phyloP scores from a whole-genome alignment of 2,888 invertebrate species.

The Cephus spinipes region DNA sequence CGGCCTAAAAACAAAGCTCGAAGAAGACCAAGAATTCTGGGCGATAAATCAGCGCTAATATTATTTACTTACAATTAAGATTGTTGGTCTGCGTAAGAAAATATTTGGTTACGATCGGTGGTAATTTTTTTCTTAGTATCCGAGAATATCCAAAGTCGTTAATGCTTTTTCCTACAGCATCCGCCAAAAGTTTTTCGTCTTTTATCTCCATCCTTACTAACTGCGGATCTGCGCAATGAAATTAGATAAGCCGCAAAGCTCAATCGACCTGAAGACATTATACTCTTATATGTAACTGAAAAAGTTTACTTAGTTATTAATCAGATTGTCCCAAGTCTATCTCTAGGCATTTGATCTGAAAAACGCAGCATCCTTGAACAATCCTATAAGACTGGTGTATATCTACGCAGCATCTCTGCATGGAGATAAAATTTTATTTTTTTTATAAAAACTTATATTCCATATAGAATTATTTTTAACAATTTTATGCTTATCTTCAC shows the following conservation, averaged over 20 bases:
- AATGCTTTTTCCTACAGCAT: background rate
- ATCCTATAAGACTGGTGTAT: too few species aligned
- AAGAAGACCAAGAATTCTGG: background rate
- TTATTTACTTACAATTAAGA: background rate
- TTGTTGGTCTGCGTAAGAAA: background rate
- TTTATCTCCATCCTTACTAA: background rate
- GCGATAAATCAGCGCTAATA: background rate
- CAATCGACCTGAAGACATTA: background rate
- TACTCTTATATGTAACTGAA: background rate
- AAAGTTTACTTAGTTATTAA: background rate
- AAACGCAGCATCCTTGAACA: too few species aligned
- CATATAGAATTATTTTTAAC: too few species aligned
- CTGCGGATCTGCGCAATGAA: background rate
- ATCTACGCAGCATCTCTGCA: too few species aligned
- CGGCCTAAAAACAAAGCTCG: background rate
- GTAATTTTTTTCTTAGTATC: background rate
- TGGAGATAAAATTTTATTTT: too few species aligned
- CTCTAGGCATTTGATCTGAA: background rate
- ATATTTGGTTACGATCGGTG: background rate
- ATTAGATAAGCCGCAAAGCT: background rate
- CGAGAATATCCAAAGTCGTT: background rate
- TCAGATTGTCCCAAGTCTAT: background rate
- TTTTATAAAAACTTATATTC: too few species aligned
- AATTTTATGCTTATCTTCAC: too few species aligned
- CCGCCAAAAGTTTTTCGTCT: background rate